A percentile compares a stretch with the other conserved stretches of the same genome.
Conservation (phyloP, 2,113 vertebrate species). For the Sorex fumeus region DNA sequence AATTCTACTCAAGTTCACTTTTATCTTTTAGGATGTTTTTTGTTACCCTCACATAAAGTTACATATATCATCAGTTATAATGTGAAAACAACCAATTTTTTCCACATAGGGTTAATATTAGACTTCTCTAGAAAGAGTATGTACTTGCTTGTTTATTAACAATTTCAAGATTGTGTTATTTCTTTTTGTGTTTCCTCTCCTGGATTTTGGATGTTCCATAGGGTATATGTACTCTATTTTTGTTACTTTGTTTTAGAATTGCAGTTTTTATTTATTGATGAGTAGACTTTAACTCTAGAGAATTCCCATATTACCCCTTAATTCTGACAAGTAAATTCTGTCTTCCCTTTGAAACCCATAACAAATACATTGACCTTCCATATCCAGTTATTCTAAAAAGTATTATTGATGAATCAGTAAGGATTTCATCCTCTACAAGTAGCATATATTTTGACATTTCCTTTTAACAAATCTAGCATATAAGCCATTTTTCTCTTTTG, state of each 20-base stretch:
- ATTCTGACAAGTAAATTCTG: constrained; percentile 32
- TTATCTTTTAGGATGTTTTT: constrained; percentile 40
- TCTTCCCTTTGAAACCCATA: not conserved
- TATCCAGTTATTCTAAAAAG: constrained; percentile 22
- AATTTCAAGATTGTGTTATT: constrained; percentile 28
- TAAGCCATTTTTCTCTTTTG: constrained; percentile 1
- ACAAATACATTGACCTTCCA: not conserved
- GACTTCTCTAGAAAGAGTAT: constrained; percentile 6
- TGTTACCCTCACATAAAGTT: constrained; percentile 17
- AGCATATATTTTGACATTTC: constrained; percentile 17
- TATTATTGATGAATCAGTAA: constrained; percentile 14
- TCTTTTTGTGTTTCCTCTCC: not conserved
- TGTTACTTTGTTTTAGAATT: constrained; percentile 53
- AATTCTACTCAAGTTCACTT: constrained; percentile 38
- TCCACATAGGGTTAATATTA: constrained; percentile 42
- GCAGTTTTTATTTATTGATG: constrained; percentile 50
- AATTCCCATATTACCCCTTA: not conserved
- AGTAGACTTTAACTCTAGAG: constrained; percentile 46
- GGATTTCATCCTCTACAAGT: constrained; percentile 43
- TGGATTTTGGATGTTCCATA: constrained; percentile 58
- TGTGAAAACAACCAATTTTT: constrained; percentile 57
- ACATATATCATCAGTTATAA: constrained; percentile 26
- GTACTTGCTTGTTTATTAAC: constrained; percentile 12
- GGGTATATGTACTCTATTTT: constrained; percentile 53
- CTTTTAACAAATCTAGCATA: constrained; percentile 7